Evolutionary conservation across 1,140 invertebrate species (phyloP), one percentile per base, ranked within the genome.

Genomic region (Philopotamus ludificatus): DNA sequence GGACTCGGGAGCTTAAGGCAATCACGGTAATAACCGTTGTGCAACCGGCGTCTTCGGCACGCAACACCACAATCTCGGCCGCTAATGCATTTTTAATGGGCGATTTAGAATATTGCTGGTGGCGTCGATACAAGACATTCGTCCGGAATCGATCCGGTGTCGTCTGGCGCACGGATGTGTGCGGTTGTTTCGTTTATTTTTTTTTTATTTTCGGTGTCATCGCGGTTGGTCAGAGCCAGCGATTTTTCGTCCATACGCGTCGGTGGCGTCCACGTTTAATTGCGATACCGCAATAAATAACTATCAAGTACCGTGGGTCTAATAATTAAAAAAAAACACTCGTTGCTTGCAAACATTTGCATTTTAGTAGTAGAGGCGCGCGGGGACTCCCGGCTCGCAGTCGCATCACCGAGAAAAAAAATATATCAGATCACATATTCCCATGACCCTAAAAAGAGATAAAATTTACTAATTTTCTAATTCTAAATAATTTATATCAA

Each of bases 201-300:
- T 4, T 7, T 34, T 34, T 7, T 7, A 34, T 34, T 34, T 34
- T 7, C 4, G 12, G 12, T 34, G 12, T 34, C 28, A 34, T 34
- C 28, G 12, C 12, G 12, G 28, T 34, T 34, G 28, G 28, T 12
- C 12, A 34, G 4, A 7, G 12, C 12, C 4, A 34, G 28, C 28
- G 28, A 34, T 34, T 34, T n/a, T 12, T 4, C 28, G 28, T 34
- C 12, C 28, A 12, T 34, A 34, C 28, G 28, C 44, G 18, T 16
- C n/a, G 34, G 62, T 45, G n/a, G n/a, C n/a, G 50, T 41, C 49
- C 34, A 34, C 44, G 28, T 59, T 65, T 67, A 67, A 67, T 68
- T 68, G 66, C 66, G 55, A 59, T 61, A 63, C 55, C 59, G 58
- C 59, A 65, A 68, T 68, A 60, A 68, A 64, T 65, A 64, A 45